These are phyloP conservation scores for Linurgus olivaceus DNA, from an alignment of 2,797 vertebrate genomes.

Conservation along the genomic window DNA sequence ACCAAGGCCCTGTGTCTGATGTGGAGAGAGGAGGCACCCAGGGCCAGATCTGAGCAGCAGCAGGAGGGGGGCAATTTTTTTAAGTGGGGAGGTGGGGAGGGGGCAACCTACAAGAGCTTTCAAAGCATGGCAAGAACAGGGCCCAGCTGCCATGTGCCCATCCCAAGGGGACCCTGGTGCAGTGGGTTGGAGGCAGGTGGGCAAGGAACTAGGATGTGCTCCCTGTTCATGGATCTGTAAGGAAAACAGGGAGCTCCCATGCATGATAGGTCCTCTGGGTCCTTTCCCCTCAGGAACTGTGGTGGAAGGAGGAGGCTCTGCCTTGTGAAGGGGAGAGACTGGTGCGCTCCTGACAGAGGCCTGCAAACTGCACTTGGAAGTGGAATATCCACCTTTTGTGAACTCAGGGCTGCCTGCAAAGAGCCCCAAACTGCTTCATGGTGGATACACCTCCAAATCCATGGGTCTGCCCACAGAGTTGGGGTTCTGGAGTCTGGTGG, in stretches of 20 bases:
- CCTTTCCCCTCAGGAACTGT: not conserved
- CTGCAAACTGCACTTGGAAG: not conserved
- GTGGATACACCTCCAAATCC: not conserved
- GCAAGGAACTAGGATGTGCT: not conserved
- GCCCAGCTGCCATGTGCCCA: rapidly evolving
- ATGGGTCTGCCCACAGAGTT: not conserved
- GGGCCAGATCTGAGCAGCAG: not conserved
- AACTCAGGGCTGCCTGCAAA: not conserved
- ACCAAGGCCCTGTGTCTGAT: not conserved
- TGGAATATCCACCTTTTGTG: not conserved
- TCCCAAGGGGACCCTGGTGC: not conserved
- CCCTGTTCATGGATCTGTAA: not conserved
- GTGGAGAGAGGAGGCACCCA: not conserved
- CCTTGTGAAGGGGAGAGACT: not conserved
- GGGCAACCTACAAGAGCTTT: not conserved
- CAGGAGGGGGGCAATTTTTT: not conserved
- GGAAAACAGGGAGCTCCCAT: not conserved
- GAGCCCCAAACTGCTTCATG: not conserved
- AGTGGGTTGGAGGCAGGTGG: not conserved
- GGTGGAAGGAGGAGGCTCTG: not conserved
- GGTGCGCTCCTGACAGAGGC: not conserved
- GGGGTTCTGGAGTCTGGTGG: not conserved
- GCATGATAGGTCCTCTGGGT: not conserved
- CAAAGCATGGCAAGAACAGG: not conserved
- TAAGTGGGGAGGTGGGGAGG: rapidly evolving